These are phyloP conservation scores for Procambarus virginalis DNA, from an alignment of 1,140 invertebrate genomes.

Conservation along the genomic window DNA sequence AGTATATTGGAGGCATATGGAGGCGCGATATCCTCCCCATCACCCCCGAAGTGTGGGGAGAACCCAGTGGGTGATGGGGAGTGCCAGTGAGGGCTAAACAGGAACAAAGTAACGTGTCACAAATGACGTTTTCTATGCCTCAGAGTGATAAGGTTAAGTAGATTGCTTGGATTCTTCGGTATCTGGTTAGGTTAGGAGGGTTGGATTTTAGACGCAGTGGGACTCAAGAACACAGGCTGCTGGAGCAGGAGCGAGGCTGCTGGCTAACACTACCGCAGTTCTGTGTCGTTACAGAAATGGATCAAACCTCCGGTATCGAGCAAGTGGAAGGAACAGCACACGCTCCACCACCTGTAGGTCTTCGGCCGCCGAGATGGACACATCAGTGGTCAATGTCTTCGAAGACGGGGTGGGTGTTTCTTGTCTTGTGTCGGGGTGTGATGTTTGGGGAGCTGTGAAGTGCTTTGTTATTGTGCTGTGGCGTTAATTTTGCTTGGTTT, in stretches of 20 bases:
- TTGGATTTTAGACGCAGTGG: too few relatives aligned
- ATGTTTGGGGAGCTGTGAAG: not conserved
- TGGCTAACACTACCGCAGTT: constrained; percentile 32
- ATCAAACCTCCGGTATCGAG: constrained; percentile 41
- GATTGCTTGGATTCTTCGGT: too few relatives aligned
- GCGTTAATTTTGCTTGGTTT: not conserved
- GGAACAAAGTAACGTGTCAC: too few relatives aligned
- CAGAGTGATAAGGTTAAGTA: too few relatives aligned
- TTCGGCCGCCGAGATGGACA: constrained; percentile 33
- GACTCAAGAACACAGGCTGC: too few relatives aligned
- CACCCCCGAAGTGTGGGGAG: too few relatives aligned
- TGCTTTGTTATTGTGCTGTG: not conserved
- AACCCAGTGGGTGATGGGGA: too few relatives aligned
- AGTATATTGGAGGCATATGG: too few relatives aligned
- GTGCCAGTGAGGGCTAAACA: too few relatives aligned
- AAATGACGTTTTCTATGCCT: too few relatives aligned
- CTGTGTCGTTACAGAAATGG: constrained; percentile 33
- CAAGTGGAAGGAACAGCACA: constrained; percentile 17
- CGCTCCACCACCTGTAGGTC: constrained; percentile 36
- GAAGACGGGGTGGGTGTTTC: constrained; percentile 36
- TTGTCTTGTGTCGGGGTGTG: not conserved
- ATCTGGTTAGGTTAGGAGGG: too few relatives aligned
- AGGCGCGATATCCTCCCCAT: too few relatives aligned
- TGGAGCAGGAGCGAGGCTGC: not conserved
- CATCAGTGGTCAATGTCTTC: constrained; percentile 39